These are phyloP conservation scores for Marmota monax DNA, from an alignment of 2,113 vertebrate genomes.

Conservation along the genomic window DNA sequence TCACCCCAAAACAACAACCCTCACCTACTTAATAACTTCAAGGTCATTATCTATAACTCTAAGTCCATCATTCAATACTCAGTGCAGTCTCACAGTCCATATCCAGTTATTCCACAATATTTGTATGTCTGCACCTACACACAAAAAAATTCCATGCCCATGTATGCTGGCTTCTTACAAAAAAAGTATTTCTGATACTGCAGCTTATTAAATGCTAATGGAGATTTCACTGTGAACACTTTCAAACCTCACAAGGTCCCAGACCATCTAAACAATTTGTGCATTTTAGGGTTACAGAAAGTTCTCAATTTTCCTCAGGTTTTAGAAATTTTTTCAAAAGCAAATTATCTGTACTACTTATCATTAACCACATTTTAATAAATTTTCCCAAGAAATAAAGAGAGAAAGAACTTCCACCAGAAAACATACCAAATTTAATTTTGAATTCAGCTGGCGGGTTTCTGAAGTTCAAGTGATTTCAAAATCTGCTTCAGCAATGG, in stretches of 20 bases:
- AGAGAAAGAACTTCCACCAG: not conserved
- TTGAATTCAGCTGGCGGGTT: not conserved
- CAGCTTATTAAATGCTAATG: not conserved
- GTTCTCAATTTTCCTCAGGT: not conserved
- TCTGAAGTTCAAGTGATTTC: not conserved
- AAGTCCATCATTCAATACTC: not conserved
- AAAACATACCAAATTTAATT: not conserved
- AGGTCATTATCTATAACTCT: not conserved
- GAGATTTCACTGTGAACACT: not conserved
- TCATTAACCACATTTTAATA: not conserved
- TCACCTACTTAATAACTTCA: not conserved
- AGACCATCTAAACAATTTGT: not conserved
- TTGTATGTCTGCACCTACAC: not conserved
- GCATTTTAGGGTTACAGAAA: rapidly evolving
- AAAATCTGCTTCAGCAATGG: not conserved
- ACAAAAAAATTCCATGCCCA: not conserved
- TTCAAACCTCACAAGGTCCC: not conserved
- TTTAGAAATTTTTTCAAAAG: not conserved
- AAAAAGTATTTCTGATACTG: not conserved
- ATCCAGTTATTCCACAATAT: not conserved
- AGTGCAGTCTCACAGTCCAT: not conserved
- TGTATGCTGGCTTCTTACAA: not conserved
- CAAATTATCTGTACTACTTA: not conserved
- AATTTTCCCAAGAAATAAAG: not conserved
- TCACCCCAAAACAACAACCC: not conserved